Evolutionary conservation across 2,113 vertebrate genomes (phyloP).

Genomic region (Pachycephala philippinensis): DNA sequence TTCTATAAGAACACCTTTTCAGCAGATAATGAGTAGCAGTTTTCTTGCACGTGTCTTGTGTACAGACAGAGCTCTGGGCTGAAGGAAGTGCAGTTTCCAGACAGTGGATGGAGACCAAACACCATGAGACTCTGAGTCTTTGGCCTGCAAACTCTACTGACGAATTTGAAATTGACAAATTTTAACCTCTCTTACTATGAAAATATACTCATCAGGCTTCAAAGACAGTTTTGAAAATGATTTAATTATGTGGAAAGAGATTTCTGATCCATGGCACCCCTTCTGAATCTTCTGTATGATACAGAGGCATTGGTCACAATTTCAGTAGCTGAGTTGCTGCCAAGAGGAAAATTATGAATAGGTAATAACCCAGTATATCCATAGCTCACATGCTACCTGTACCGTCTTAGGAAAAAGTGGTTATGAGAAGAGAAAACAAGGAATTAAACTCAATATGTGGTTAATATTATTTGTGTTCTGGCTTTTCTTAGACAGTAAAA

Average conservation of each 20-base stretch:
- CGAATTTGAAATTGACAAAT: not conserved
- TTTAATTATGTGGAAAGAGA: not conserved
- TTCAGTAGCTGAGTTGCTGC: not conserved
- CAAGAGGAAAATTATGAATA: not conserved
- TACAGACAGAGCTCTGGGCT: not conserved
- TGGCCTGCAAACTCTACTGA: not conserved
- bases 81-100: not conserved
- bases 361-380: not conserved
- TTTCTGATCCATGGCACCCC: not conserved
- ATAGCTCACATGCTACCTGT: not conserved
- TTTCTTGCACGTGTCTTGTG: not conserved
- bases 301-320: not conserved
- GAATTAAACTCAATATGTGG: not conserved
- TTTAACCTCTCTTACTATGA: not conserved
- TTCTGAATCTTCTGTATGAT: not conserved
- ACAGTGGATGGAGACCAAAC: not conserved
- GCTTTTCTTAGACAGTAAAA: not conserved
- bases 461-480: not conserved
- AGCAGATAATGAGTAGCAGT: not conserved
- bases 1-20: not conserved
- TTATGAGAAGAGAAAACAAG: not conserved
- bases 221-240: not conserved
- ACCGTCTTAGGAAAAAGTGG: not conserved
- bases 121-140: not conserved
- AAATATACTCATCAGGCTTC: not conserved